Evolutionary conservation across 1,140 invertebrate genomes (phyloP), one percentile per base, ranked within the genome.

Genomic region (Bicyclus anynana): DNA sequence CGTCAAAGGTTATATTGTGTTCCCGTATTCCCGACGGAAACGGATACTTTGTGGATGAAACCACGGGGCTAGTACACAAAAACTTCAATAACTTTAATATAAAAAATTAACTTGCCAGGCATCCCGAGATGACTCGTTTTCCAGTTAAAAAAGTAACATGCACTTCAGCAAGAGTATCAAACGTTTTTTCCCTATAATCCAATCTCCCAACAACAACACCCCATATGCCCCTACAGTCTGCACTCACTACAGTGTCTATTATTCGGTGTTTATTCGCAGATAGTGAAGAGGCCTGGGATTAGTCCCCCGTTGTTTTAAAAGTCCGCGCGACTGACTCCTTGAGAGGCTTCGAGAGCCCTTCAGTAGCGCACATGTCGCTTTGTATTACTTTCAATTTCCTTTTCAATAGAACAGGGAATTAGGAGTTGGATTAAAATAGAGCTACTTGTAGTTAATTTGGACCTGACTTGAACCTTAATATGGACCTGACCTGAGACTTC

Each of bases 261-360:
- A 65, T 74, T 65, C 59, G 23, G 50, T 81, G 73, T 84, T 84
- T 81, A 78, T 76, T 77, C 69, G 65, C 33, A 40, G 60, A 74
- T 84, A 80, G 82, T 81, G 70, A 74, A 80, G 71, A 67, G 68
- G 60, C 62, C 58, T 54, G 53, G 67, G 59, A 72, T 74, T 74
- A 74, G 67, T 54, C 65, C 69, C 66, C 77, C 72, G 63, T 74
- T 81, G 72, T 81, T 77, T 80, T 72, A 70, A 67, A 69, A 69
- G 65, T 54, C 57, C 66, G 66, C 65, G 51, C 65, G 59, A 53
- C 40, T 74, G 74, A 75, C 77, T 78, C 48, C 55, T 81, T 37
- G 50, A 80, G 79, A 61, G 65, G 14, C 51, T 44, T 64, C 27
- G 40, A 67, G 59, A 44, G 35, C 23, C 53, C 18, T 59, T 63